A percentile compares a stretch with the other conserved stretches of the same genome.
Conservation (phyloP, 1,140 invertebrate species). For the Sarcophaga bullata region DNA sequence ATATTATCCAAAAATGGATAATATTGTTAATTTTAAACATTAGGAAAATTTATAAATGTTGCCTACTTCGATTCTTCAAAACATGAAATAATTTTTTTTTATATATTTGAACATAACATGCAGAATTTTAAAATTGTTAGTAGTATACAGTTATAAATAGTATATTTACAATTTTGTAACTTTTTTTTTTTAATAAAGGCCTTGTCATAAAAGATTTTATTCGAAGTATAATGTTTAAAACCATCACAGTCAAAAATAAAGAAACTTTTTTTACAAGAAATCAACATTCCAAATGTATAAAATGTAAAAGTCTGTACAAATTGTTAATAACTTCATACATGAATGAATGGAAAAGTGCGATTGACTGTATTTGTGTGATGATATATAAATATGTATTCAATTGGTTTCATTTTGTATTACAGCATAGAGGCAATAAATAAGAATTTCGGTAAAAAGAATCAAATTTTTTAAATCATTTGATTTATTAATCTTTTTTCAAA, state of each 20-base stretch:
- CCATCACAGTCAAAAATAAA: too few species aligned
- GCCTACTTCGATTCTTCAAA: too few species aligned
- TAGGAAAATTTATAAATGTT: too few species aligned
- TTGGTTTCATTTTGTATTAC: neutral
- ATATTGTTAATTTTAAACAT: too few species aligned
- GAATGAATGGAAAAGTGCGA: neutral
- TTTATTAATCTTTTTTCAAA: too few species aligned
- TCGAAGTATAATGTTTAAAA: too few species aligned
- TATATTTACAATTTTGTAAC: neutral
- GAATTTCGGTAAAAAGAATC: too few species aligned
- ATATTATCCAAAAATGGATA: too few species aligned
- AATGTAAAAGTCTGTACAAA: neutral
- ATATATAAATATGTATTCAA: neutral
- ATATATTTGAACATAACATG: neutral
- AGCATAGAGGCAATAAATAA: too few species aligned
- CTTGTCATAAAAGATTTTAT: neutral
- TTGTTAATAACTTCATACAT: neutral
- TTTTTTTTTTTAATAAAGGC: neutral
- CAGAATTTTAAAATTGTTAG: neutral
- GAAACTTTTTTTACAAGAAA: neutral
- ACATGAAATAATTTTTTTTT: too few species aligned
- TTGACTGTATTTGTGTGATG: conserved; percentile 5
- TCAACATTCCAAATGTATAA: neutral
- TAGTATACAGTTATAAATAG: neutral
- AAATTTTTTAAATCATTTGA: too few species aligned